Evolutionary conservation across 2,888 invertebrate genomes (phyloP), one percentile per base, ranked within the genome.

Genomic region (Slavum lentiscoides): DNA sequence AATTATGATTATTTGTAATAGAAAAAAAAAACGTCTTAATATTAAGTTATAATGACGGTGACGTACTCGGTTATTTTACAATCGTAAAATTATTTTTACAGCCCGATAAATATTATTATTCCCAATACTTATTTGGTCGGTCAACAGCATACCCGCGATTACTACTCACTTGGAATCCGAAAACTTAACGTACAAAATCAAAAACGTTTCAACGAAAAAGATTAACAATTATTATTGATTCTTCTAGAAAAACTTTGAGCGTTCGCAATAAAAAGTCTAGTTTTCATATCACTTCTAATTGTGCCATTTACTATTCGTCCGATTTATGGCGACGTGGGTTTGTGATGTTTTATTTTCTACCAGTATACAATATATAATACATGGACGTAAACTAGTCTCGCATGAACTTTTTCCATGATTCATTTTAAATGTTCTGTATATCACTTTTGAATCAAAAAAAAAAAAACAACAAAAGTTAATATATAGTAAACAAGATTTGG

Each of bases 341-440:
- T 21, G 9, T 62, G 55, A 69, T 70, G 64, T 53, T 62, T 49
- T 77, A 17, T 11, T 69, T 37, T 43, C 17, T 3, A 17, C 30
- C n/a, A 49, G 69, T 19, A 7, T 37, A 75, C 59, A 61, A 58
- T 69, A 30, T 15, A 19, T 55, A 70, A 77, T 61, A 37, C 39
- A 62, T 53, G 53, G 49, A 69, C 49, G 37, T 62, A 62, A 61
- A 62, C 49, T 58, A 55, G 61, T 69, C 21, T 59, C n/a, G 37
- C 55, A 13, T 37, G 21, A 77, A 77, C 77, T 77, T 77, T 77
- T 53, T 62, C 77, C 77, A 77, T 77, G 69, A 70, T 69, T 77
- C 69, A 69, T 77, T 69, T 69, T 70, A 69, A 77, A 77, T 37
- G 77, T 55, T 37, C 62, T 69, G 77, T 70, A 62, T 77, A 69